Evolutionary conservation across 2,888 invertebrate genomes (phyloP), one percentile per base, ranked within the genome.

Genomic region (Ptychoptera contaminata): DNA sequence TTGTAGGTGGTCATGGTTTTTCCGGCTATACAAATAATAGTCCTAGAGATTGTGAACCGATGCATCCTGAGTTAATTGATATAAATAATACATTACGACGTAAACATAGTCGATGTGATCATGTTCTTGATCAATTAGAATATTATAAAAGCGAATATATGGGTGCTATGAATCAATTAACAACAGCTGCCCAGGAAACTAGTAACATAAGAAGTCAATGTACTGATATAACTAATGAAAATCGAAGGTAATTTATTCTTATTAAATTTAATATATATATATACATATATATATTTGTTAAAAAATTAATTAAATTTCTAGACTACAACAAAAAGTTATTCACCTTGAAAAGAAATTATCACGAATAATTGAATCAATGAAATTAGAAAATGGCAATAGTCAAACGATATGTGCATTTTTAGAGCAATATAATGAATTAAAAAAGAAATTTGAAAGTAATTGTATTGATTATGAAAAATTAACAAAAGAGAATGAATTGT

Each of bases 61-160:
- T 60, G 50, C 88, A 87, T 58, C 80, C 82, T 58, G 84, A 88
- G 9, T 74, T 82, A 64, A 79, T 81, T 56, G 90, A 91, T 63
- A 67, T 90, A 49, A 83, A 77, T 59, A 78, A 82, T 54, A 68
- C 91, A 31, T 55, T 86, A 50, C 71, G 86, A 50, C 70, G 86
- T 57, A 84, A 85, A 62, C 81, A 87, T 62, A 78, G 81, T 29
- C 76, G 88, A 60, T 79, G 81, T 67, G 79, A 83, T 60, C 82
- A 83, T 71, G 76, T 82, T 65, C 78, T 81, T 74, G 80, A 82
- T 65, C 79, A 92, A 62, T 70, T 90, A 60, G 91, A 91, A 56
- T 88, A 87, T 62, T 90, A 88, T 67, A 76, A 87, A 48, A 82
- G 82, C 47, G 87, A 88, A 63, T 88, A 90, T 63, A 75, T 87